Conservation (phyloP, 2,888 invertebrate genomes). For the Horisme vitalbata region DNA sequence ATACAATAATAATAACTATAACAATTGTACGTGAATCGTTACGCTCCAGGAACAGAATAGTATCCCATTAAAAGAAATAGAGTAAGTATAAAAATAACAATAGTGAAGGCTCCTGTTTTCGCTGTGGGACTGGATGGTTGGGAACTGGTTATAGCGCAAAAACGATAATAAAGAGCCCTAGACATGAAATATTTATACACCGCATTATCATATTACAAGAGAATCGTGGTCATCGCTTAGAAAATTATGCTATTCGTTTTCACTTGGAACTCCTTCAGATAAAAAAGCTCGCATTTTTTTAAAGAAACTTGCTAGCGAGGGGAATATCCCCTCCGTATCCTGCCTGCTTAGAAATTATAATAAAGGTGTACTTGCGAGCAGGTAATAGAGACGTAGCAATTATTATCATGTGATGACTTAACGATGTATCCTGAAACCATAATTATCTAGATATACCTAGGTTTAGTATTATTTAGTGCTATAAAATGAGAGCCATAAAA, state of each 20-base stretch:
- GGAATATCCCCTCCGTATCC: slow-evolving; percentile 40
- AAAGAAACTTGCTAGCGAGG: slow-evolving; percentile 30
- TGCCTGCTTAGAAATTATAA: slow-evolving; percentile 41
- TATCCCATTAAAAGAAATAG: slow-evolving; percentile 31
- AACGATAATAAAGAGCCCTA: slow-evolving; percentile 69
- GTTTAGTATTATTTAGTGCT: slow-evolving; percentile 50
- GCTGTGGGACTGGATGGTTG: slow-evolving; percentile 58
- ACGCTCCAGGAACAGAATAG: slow-evolving; percentile 18
- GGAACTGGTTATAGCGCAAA: slow-evolving; percentile 72
- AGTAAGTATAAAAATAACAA: slow-evolving; percentile 53
- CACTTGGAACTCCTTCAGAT: slow-evolving; percentile 59
- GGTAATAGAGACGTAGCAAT: slow-evolving; percentile 31
- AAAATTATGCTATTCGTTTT: slow-evolving; percentile 79
- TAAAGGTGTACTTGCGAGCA: slow-evolving; percentile 33
- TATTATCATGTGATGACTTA: slow-evolving; percentile 49
- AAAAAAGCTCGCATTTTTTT: slow-evolving; percentile 42
- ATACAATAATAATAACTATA: slow-evolving; percentile 7
- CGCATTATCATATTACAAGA: slow-evolving; percentile 81
- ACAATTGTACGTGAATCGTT: too few relatives aligned
- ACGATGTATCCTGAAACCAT: slow-evolving; percentile 46
- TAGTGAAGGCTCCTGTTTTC: slow-evolving; percentile 59
- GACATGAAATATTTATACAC: slow-evolving; percentile 79
- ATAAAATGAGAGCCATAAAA: slow-evolving; percentile 54
- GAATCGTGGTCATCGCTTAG: slow-evolving; percentile 77
- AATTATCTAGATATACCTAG: slow-evolving; percentile 47